Evolutionary conservation across 2,888 invertebrate species (phyloP).

Genomic region (Drosophila mimetica): DNA sequence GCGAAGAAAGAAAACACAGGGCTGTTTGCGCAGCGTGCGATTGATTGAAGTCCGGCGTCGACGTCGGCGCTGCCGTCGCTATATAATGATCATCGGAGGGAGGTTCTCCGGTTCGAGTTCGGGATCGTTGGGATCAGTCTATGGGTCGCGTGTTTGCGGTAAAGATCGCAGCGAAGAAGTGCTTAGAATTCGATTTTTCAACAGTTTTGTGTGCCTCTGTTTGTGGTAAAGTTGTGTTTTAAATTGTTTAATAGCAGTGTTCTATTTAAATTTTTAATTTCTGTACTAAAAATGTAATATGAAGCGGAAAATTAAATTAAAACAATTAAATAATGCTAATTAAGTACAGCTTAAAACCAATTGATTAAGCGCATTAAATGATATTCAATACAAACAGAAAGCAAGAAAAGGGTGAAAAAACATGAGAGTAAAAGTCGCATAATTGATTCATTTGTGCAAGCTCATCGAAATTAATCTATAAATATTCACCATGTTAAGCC

Average conservation of each 20-base stretch:
- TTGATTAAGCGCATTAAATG: constrained; percentile 26
- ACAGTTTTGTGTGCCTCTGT: neutral
- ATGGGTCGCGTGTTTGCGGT: constrained; percentile 57
- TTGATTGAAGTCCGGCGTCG: constrained; percentile 23
- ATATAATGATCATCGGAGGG: constrained; percentile 23
- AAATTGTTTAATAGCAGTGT: too few relatives aligned
- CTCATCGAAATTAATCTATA: constrained; percentile 21
- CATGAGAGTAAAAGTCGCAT: constrained; percentile 38
- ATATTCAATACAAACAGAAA: constrained; percentile 18
- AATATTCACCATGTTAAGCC: constrained; percentile 22
- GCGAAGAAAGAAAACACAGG: constrained; percentile 15
- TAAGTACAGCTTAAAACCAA: constrained; percentile 32
- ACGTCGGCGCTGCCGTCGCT: constrained; percentile 14
- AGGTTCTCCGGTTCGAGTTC: constrained; percentile 37
- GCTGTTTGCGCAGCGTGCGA: constrained; percentile 6
- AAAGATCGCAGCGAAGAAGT: constrained; percentile 53
- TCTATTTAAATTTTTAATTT: too few relatives aligned
- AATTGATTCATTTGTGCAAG: constrained; percentile 38
- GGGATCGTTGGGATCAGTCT: constrained; percentile 62
- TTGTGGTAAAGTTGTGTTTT: constrained; percentile 31
- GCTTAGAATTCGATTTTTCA: constrained; percentile 3
- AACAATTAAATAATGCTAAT: constrained; percentile 18
- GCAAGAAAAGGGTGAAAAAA: constrained; percentile 14
- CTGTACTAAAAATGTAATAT: neutral
- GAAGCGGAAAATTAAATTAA: neutral